These are phyloP conservation scores for Eulithis prunata DNA, from an alignment of 2,888 invertebrate species.

Conservation along the genomic window DNA sequence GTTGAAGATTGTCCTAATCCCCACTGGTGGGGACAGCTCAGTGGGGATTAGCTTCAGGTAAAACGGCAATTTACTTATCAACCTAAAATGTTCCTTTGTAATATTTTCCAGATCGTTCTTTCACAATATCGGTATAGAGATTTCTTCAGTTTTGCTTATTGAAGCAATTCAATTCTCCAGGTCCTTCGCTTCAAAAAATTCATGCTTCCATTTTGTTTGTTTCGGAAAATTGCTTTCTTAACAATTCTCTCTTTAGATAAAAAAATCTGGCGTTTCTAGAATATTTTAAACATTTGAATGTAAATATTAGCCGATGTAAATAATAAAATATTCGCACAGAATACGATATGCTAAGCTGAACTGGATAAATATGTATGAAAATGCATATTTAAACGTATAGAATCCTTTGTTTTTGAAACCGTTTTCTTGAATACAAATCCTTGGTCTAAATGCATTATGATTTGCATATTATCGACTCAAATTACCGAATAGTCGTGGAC, in stretches of 20 bases:
- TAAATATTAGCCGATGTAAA: slow-evolving; percentile 6
- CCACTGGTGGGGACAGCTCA: no score
- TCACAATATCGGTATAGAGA: slow-evolving; percentile 15
- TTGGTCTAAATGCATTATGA: no score
- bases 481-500: no score
- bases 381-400: not conserved
- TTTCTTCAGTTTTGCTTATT: slow-evolving; percentile 27
- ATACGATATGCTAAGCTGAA: slow-evolving; percentile 6
- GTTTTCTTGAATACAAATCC: not conserved
- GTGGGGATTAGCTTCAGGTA: no score
- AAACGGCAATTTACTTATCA: no score
- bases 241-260: slow-evolving; percentile 25
- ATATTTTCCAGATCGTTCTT: not conserved
- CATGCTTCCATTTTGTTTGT: slow-evolving; percentile 39
- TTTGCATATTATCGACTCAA: no score
- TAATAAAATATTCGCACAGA: slow-evolving; percentile 5
- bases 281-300: slow-evolving; percentile 28
- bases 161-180: slow-evolving; percentile 33
- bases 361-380: slow-evolving; percentile 11
- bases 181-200: slow-evolving; percentile 36
- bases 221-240: slow-evolving; percentile 40
- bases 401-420: not conserved
- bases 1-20: no score
- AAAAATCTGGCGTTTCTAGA: slow-evolving; percentile 21
- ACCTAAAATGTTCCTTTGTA: slow-evolving; percentile 12